Evolutionary conservation across 2,113 vertebrate genomes (phyloP), one percentile per base, ranked within the genome.

Genomic region (Scortum barcoo): DNA sequence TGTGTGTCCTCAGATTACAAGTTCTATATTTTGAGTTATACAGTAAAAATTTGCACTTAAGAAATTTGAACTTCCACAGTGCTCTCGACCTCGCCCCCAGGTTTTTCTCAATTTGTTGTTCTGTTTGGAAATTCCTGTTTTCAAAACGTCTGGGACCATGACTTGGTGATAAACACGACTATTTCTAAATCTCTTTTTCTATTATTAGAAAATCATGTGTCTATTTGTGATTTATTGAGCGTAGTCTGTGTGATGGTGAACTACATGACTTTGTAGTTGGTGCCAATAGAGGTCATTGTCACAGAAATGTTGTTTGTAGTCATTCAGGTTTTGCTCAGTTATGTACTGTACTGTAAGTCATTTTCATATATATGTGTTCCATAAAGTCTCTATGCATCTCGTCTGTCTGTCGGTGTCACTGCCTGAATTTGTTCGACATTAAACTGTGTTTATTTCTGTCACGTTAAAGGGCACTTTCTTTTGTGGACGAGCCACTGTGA

Each of bases 401-500:
- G 50, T 89, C 76, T 90, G 19, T 73, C 38, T 81, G 67, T 90
- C 22, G 9, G 44, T 90, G 58, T 90, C 75, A 82, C 86, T 74
- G 24, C 70, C 84, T 89, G 72, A 65, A 80, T 62, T 65, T 88
- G 61, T 84, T 78, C 33, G 42, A 71, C 51, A 22, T 86, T 33
- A 68, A 20, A 38, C 46, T 80, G 63, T n/a, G 16, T 84, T 81
- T 20, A 20, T 86, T 84, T 87, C 48, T 74, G 61, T 76, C 77
- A 48, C 72, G 33, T 82, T 57, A 68, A 38, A 72, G 51, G 69
- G 74, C 83, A 90, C 75, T 88, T 88, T 88, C 46, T 87, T 73
- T 84, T 81, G 71, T 83, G 62, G 85, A 87, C 7, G 62, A 87
- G 80, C 84, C 92, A 79, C 85, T 80, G 48, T 87, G 84, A 67